Conservation (phyloP, 2,113 vertebrate genomes). For the Chitala chitala region DNA sequence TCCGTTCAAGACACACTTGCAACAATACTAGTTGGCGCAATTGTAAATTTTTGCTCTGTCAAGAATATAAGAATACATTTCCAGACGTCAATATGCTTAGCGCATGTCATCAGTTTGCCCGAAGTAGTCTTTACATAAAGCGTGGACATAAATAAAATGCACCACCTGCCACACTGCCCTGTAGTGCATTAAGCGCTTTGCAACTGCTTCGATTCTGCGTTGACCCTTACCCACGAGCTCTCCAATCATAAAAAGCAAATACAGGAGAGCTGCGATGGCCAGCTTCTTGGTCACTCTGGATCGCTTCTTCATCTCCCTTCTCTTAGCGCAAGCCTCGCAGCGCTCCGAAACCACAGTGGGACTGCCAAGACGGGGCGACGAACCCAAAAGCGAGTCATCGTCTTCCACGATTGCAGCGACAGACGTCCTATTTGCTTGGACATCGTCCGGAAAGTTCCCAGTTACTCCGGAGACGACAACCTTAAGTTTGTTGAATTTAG, state of each 20-base stretch:
- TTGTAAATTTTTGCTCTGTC: too few relatives aligned
- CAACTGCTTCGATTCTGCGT: background rate
- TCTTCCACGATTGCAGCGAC: constrained; percentile 64
- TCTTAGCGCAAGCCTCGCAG: constrained; percentile 70
- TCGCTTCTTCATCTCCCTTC: constrained; percentile 63
- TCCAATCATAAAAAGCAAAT: constrained; percentile 86
- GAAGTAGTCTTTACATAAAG: too few relatives aligned
- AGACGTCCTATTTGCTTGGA: constrained; percentile 61
- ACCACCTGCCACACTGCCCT: background rate
- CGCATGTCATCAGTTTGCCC: too few relatives aligned
- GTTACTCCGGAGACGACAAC: constrained; percentile 82
- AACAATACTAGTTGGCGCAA: too few relatives aligned
- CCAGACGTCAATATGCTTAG: too few relatives aligned
- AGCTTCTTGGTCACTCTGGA: constrained; percentile 74
- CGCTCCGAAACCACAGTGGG: constrained; percentile 57
- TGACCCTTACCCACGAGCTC: constrained; percentile 84
- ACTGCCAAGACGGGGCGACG: constrained; percentile 44
- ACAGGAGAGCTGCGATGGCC: constrained; percentile 74
- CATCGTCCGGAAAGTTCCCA: constrained; percentile 52
- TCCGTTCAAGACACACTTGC: background rate
- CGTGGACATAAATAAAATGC: background rate
- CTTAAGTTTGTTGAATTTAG: constrained; percentile 78
- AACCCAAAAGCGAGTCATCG: constrained; percentile 75
- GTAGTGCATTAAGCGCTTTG: too few relatives aligned
- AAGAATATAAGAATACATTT: too few relatives aligned